Evolutionary conservation across 2,888 invertebrate species (phyloP).

Genomic region (Acrobasis suavella): DNA sequence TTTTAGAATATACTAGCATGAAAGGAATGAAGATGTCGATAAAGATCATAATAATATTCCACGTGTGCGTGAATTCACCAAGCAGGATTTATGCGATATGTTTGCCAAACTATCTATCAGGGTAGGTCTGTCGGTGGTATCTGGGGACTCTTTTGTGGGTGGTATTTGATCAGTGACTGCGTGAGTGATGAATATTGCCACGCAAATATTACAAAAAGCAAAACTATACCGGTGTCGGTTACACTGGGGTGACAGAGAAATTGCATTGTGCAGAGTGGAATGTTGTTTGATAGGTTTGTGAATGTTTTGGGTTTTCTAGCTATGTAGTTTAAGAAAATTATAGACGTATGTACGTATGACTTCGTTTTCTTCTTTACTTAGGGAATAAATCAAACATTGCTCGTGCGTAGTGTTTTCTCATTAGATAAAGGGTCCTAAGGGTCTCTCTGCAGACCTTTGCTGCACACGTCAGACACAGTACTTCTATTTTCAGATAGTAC

Average conservation of each 20-base stretch:
- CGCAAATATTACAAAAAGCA: conserved; percentile 81
- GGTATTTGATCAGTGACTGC: conserved; percentile 80
- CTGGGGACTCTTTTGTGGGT: conserved; percentile 77
- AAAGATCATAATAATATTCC: not conserved
- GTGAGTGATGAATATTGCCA: conserved; percentile 82
- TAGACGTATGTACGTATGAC: too few relatives aligned
- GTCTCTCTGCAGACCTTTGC: too few relatives aligned
- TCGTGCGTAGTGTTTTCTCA: too few relatives aligned
- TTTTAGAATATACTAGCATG: too few relatives aligned
- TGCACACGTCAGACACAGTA: too few relatives aligned
- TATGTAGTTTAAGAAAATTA: not conserved
- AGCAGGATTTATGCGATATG: conserved; percentile 56
- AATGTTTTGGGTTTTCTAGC: not conserved
- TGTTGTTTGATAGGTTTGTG: conserved; percentile 20
- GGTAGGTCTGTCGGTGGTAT: conserved; percentile 75
- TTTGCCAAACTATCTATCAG: conserved; percentile 74
- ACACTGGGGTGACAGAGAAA: conserved; percentile 67
- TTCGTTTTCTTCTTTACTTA: too few relatives aligned
- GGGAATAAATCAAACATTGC: too few relatives aligned
- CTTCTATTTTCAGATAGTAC: too few relatives aligned
- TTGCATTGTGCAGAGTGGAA: conserved; percentile 42
- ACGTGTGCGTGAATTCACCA: conserved; percentile 32
- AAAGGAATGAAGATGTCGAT: not conserved
- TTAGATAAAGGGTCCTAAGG: too few relatives aligned
- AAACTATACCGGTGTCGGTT: conserved; percentile 79